phyloP scores from a whole-genome alignment of 2,113 vertebrate species.

The Eudyptes chrysolophus region DNA sequence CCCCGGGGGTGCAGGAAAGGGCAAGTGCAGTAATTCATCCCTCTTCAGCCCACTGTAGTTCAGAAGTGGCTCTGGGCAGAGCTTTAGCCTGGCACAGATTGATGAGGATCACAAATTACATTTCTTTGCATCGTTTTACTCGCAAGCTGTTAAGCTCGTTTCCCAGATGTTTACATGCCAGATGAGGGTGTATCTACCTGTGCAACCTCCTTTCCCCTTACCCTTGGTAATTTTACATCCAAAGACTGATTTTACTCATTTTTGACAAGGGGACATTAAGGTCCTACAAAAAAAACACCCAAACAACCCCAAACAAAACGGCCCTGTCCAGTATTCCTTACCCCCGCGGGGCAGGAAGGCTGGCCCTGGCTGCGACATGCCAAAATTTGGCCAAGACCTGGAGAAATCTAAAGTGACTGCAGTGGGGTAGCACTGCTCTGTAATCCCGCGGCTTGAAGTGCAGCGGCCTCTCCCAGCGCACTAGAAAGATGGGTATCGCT shows the following conservation, averaged over 20 bases:
- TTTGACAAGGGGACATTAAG: neutral
- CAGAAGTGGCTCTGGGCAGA: neutral
- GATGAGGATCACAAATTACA: neutral
- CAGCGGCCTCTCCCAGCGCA: neutral
- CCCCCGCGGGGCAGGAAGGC: neutral
- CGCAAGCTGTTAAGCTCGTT: neutral
- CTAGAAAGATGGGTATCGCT: neutral
- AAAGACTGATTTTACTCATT: neutral
- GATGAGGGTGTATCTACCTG: neutral
- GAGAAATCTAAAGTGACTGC: neutral
- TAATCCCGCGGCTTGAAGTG: neutral
- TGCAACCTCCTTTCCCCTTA: neutral
- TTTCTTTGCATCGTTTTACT: neutral
- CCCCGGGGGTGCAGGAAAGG: neutral
- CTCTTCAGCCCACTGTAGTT: neutral
- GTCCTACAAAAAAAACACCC: neutral
- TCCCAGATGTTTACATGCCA: neutral
- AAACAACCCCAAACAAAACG: neutral
- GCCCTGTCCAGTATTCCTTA: no score
- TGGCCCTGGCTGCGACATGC: neutral
- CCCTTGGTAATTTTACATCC: neutral
- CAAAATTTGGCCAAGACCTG: neutral
- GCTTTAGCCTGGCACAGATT: neutral
- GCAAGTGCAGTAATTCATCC: neutral
- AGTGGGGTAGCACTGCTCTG: neutral